phyloP scores from a whole-genome alignment of 2,888 invertebrate genomes.

The Lasiommata megera region DNA sequence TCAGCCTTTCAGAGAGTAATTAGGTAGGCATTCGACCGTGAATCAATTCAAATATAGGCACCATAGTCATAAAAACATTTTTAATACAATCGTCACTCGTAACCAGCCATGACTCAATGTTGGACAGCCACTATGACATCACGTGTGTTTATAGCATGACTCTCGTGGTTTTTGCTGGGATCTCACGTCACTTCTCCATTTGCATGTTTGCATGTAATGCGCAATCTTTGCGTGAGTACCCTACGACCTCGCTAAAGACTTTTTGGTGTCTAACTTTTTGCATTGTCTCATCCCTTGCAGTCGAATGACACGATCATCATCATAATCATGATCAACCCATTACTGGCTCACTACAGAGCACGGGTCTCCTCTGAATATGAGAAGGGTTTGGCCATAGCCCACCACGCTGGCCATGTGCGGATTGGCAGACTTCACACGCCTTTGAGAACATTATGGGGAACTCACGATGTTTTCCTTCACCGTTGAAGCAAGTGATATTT shows the following conservation, averaged over 20 bases:
- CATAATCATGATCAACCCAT: too few relatives aligned
- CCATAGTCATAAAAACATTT: constrained; percentile 16
- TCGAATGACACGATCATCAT: too few relatives aligned
- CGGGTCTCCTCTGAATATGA: too few relatives aligned
- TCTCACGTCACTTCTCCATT: constrained; percentile 17
- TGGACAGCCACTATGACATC: constrained; percentile 43
- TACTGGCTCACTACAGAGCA: too few relatives aligned
- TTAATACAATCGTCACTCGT: constrained; percentile 17
- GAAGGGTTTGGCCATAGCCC: too few relatives aligned
- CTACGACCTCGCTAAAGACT: neutral
- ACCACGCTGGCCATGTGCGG: too few relatives aligned
- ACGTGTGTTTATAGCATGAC: constrained; percentile 32
- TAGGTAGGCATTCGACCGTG: neutral
- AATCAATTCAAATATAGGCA: constrained; percentile 11
- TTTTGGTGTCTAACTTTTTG: neutral
- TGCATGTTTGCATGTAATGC: constrained; percentile 22
- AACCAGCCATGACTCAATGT: constrained; percentile 39
- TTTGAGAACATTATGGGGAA: too few relatives aligned
- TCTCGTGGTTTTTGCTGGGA: constrained; percentile 14
- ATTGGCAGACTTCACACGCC: too few relatives aligned
- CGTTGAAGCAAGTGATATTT: too few relatives aligned
- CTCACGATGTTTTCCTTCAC: too few relatives aligned
- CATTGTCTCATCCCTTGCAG: neutral
- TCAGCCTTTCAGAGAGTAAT: neutral
- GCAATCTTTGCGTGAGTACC: neutral